phyloP scores from a whole-genome alignment of 2,113 vertebrate species.

The Melanotaenia duboulayi region DNA sequence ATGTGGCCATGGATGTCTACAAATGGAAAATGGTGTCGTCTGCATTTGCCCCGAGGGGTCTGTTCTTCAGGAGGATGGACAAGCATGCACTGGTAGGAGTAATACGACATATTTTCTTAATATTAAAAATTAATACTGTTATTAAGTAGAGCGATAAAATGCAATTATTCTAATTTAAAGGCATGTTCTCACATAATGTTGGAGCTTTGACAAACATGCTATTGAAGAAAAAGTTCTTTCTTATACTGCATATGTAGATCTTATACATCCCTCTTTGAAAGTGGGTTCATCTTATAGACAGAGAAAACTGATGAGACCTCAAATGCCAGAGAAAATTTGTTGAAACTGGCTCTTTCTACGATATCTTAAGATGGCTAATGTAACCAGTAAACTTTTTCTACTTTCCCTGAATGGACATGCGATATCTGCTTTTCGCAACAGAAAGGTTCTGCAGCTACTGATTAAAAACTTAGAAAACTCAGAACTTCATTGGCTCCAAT shows the following conservation, averaged over 20 bases:
- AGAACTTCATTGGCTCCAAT: neutral
- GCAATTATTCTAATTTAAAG: too few relatives aligned
- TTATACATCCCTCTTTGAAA: too few relatives aligned
- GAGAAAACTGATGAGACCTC: too few relatives aligned
- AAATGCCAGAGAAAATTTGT: too few relatives aligned
- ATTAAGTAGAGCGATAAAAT: too few relatives aligned
- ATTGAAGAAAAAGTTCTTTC: neutral
- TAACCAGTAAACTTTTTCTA: too few relatives aligned
- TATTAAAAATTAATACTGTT: too few relatives aligned
- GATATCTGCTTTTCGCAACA: neutral
- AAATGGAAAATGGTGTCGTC: slow-evolving; percentile 80
- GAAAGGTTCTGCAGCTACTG: neutral
- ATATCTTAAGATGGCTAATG: too few relatives aligned
- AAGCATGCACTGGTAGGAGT: slow-evolving; percentile 86
- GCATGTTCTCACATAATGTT: neutral
- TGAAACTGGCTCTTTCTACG: too few relatives aligned
- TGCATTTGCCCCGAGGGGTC: slow-evolving; percentile 92
- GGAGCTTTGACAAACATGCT: neutral
- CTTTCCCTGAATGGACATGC: neutral
- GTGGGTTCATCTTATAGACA: too few relatives aligned
- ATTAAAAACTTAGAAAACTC: neutral
- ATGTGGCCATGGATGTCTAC: slow-evolving; percentile 88
- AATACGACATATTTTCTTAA: neutral
- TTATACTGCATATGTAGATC: neutral
- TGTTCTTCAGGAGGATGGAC: slow-evolving; percentile 84